Percentiles rank a stretch among this genome's conserved stretches.
Conservation (phyloP, 2,797 vertebrate genomes). For the Crocodylus rhombifer region DNA sequence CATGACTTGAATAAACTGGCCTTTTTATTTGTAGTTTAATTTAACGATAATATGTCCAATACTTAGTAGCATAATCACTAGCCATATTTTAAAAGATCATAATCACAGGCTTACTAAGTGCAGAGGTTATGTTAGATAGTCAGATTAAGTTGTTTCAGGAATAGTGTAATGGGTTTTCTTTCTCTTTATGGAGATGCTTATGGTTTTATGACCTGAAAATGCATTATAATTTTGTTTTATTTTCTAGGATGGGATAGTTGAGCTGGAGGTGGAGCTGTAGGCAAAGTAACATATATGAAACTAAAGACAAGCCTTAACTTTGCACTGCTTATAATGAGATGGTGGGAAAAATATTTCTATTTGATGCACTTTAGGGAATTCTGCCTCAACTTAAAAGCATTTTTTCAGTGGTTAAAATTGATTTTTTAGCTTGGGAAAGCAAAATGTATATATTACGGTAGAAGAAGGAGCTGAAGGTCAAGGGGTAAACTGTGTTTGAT, state of each 20-base stretch:
- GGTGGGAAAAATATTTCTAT: not conserved
- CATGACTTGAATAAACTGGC: conserved; percentile 15
- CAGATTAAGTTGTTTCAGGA: conserved; percentile 26
- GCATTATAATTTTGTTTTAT: conserved; percentile 56
- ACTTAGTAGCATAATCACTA: conserved; percentile 41
- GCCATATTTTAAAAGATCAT: conserved; percentile 50
- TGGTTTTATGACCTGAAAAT: conserved; percentile 45
- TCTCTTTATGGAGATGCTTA: conserved; percentile 28
- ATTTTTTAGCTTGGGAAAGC: conserved; percentile 48
- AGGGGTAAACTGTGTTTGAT: conserved; percentile 49
- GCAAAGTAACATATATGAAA: conserved; percentile 30
- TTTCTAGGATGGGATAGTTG: conserved; percentile 8
- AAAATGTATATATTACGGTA: conserved; percentile 32
- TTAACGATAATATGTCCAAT: conserved; percentile 27
- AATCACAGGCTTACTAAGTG: conserved; percentile 35
- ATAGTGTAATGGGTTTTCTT: conserved; percentile 28
- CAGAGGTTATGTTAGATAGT: conserved; percentile 31
- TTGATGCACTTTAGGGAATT: conserved; percentile 34
- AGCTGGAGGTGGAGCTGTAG: not conserved
- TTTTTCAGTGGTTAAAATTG: conserved; percentile 42
- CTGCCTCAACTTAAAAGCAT: conserved; percentile 49
- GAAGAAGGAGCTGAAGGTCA: conserved; percentile 46
- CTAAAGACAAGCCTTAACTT: conserved; percentile 42
- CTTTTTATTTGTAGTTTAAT: conserved; percentile 41
- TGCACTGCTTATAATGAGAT: conserved; percentile 48